phyloP scores from a whole-genome alignment of 2,113 vertebrate species.

The Mastomys natalensis region DNA sequence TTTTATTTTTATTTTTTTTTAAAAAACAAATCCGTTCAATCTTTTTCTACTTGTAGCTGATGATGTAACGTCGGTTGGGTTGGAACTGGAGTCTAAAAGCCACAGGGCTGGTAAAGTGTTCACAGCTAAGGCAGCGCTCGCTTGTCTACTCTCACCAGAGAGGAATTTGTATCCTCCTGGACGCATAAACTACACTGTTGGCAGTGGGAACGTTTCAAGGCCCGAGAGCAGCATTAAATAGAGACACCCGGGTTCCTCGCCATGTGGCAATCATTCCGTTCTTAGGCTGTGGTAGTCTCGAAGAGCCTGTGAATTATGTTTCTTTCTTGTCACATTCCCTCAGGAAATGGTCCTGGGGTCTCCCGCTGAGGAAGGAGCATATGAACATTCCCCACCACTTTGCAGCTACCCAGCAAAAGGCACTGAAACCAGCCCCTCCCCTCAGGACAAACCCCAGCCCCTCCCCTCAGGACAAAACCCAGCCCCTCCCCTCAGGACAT shows the following conservation, averaged over 20 bases:
- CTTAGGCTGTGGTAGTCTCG: background rate
- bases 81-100: constrained; percentile 24
- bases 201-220: background rate
- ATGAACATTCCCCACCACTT: background rate
- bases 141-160: background rate
- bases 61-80: background rate
- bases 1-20: too few species aligned
- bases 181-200: background rate
- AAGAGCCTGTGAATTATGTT: background rate
- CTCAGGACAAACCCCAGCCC: background rate
- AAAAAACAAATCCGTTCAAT: background rate
- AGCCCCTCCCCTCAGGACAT: background rate
- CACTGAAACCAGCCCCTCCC: background rate
- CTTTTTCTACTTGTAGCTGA: background rate
- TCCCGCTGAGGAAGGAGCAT: background rate
- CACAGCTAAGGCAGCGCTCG: background rate
- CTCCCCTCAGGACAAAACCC: too few species aligned
- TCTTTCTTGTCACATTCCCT: constrained; percentile 47
- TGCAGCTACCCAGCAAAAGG: background rate
- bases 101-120: background rate
- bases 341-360: constrained; percentile 32
- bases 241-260: background rate
- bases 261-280: background rate
- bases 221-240: background rate
- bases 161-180: background rate